Percentiles rank a stretch among this genome's conserved stretches.
Evolutionary conservation across 2,888 invertebrate genomes (phyloP).

Genomic region (Carabus problematicus): DNA sequence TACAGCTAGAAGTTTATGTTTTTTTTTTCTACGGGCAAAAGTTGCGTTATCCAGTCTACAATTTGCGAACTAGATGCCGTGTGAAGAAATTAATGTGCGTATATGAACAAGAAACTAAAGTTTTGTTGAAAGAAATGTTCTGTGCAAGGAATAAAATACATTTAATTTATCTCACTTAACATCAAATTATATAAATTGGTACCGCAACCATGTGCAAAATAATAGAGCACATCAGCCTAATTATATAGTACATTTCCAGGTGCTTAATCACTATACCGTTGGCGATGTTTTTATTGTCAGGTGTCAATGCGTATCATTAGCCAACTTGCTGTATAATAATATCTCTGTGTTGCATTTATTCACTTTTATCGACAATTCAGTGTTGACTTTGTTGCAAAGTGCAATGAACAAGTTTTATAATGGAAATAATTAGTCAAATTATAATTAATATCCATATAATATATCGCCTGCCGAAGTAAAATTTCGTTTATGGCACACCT

Average conservation of each 20-base stretch:
- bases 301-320: slow-evolving; percentile 25
- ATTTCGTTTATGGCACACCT: background rate
- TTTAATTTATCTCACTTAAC: slow-evolving; percentile 30
- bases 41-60: too few species aligned
- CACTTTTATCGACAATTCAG: too few species aligned
- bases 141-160: slow-evolving; percentile 33
- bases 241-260: slow-evolving; percentile 33
- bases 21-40: too few species aligned
- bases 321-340: too few species aligned
- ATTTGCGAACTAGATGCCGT: too few species aligned
- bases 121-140: slow-evolving; percentile 2
- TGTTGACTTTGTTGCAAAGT: too few species aligned
- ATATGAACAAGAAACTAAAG: too few species aligned
- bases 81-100: too few species aligned
- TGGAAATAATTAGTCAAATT: too few species aligned
- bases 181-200: slow-evolving; percentile 42
- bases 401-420: too few species aligned
- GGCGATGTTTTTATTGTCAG: slow-evolving; percentile 21
- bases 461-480: background rate
- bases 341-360: too few species aligned
- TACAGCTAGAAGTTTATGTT: too few species aligned
- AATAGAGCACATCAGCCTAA: slow-evolving; percentile 36
- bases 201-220: slow-evolving; percentile 33
- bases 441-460: background rate
- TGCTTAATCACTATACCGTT: slow-evolving; percentile 35